Evolutionary conservation across 1,140 invertebrate genomes (phyloP).

Genomic region (Chionoecetes opilio): DNA sequence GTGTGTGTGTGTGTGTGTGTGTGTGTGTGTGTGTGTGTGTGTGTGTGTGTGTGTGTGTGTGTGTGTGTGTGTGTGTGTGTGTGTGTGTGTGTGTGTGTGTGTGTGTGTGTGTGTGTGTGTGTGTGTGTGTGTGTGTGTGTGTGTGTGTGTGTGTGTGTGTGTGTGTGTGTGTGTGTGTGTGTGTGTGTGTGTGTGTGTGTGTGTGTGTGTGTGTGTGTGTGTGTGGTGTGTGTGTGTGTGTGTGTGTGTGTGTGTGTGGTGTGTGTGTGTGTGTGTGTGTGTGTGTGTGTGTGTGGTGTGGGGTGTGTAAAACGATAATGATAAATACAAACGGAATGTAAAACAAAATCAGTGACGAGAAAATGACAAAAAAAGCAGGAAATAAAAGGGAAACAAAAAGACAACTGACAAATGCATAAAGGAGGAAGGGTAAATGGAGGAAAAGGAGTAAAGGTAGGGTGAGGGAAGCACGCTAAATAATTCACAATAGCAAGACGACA

Average conservation of each 20-base stretch:
- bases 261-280: neutral
- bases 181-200: neutral
- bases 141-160: slow-evolving; percentile 32
- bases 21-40: too few species aligned
- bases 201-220: slow-evolving; percentile 4
- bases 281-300: neutral
- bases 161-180: slow-evolving; percentile 32
- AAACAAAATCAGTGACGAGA: neutral
- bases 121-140: neutral
- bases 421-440: neutral
- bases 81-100: too few species aligned
- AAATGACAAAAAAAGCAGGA: neutral
- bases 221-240: slow-evolving; percentile 8
- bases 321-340: neutral
- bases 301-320: neutral
- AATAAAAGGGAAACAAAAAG: neutral
- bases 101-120: too few species aligned
- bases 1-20: too few species aligned
- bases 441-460: neutral
- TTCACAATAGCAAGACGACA: neutral
- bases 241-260: slow-evolving; percentile 32
- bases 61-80: too few species aligned
- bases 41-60: too few species aligned
- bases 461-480: slow-evolving; percentile 16
- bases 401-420: neutral